A percentile compares a stretch with the other conserved stretches of the same genome.
phyloP scores from a whole-genome alignment of 2,113 vertebrate genomes.

The Atrichornis clamosus region DNA sequence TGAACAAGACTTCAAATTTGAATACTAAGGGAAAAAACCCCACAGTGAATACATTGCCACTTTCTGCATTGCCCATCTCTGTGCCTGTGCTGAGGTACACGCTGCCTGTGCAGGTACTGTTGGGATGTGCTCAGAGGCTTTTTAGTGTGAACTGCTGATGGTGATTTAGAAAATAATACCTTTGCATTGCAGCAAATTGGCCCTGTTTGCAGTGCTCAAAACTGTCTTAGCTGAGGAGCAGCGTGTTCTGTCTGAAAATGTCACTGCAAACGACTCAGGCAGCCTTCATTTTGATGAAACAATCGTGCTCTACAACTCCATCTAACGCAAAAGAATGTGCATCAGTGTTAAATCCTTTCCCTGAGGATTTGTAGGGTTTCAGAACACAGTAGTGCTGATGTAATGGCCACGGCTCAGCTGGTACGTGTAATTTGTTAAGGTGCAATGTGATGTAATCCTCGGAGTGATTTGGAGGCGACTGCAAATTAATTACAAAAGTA shows the following conservation, averaged over 20 bases:
- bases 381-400: background rate
- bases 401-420: background rate
- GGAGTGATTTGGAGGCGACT: background rate
- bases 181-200: background rate
- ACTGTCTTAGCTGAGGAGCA: background rate
- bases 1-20: background rate
- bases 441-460: background rate
- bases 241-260: background rate
- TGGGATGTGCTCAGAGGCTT: background rate
- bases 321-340: background rate
- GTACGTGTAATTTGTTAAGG: background rate
- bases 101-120: background rate
- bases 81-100: background rate
- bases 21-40: background rate
- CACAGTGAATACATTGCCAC: background rate
- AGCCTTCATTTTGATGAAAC: background rate
- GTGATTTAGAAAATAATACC: background rate
- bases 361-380: background rate
- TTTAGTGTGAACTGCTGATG: background rate
- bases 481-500: background rate
- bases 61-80: background rate
- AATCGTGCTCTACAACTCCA: background rate
- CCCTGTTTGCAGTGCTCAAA: background rate
- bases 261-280: background rate
- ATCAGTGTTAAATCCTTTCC: background rate